Percentiles rank a stretch among this genome's conserved stretches.
Conservation (phyloP, 2,113 vertebrate genomes). For the Misgurnus anguillicaudatus region DNA sequence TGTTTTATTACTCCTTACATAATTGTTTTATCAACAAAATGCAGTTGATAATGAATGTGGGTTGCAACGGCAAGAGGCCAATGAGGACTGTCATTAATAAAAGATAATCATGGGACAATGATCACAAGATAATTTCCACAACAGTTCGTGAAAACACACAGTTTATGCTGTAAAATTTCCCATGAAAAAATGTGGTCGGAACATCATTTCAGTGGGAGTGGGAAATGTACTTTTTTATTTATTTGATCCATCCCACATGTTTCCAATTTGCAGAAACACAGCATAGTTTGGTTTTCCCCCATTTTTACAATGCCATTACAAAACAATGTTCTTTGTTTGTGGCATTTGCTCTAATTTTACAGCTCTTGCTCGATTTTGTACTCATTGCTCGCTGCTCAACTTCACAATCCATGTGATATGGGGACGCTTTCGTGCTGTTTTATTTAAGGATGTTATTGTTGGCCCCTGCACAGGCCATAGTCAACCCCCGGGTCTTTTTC, state of each 20-base stretch:
- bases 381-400: conserved; percentile 84
- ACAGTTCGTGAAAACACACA: conserved; percentile 46
- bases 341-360: conserved; percentile 83
- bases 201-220: conserved; percentile 76
- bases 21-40: neutral
- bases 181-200: conserved; percentile 80
- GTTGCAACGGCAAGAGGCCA: neutral
- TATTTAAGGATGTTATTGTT: conserved; percentile 98
- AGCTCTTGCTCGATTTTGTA: conserved; percentile 71
- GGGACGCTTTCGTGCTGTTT: conserved; percentile 65
- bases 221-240: conserved; percentile 44
- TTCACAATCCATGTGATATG: conserved; percentile 69
- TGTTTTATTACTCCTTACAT: neutral
- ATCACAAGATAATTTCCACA: conserved; percentile 46
- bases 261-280: conserved; percentile 51
- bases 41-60: neutral
- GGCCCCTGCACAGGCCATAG: conserved; percentile 84
- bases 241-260: conserved; percentile 50
- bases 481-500: conserved; percentile 93
- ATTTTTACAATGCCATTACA: conserved; percentile 82
- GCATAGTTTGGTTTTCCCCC: conserved; percentile 65
- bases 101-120: conserved; percentile 42
- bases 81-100: conserved; percentile 18
- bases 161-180: conserved; percentile 79
- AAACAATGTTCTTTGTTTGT: conserved; percentile 88